Evolutionary conservation across 2,113 vertebrate genomes (phyloP), one percentile per base, ranked within the genome.

Genomic region (Tragelaphus strepsiceros): DNA sequence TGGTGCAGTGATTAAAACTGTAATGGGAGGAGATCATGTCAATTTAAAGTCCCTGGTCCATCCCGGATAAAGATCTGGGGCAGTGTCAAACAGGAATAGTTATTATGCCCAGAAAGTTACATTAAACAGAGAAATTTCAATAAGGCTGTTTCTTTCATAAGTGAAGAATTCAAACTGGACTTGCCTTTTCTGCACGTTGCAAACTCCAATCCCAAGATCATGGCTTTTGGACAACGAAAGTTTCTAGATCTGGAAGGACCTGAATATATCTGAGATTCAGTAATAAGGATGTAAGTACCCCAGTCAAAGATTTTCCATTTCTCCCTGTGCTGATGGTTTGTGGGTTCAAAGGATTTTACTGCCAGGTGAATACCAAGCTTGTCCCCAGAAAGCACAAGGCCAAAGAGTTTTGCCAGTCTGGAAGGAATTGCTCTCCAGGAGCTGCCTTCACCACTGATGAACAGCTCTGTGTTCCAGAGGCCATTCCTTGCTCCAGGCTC

Each of bases 1-100:
- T 83, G 97, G 97, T 98, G 94, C 86, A 86, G 22, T 30, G 84
- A 97, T 86, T 86, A 96, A 97, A 9, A 91, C 78, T 96, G 78
- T 74, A 90, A 67, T 49, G 19, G 58, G 30, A 86, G 94, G 87
- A 96, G 96, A 97, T 32, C 89, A 87, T 94, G 92, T 88, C 56
- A 24, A n/a, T 16, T 43, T 54, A n/a, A n/a, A 32, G 28, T 13
- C 30, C 28, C 32, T 39, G 21, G 19, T n/a, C 59, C 15, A 17
- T 7, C 6, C 58, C 43, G 53, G 32, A 84, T 21, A 12, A 85
- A 86, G 51, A 77, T 15, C 22, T 19, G 11, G 15, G 16, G 24
- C 7, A 53, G 6, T 12, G 6, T 22, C 11, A 39, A 35, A 78
- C 1, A 5, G 39, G 0, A 24, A 15, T 2, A 24, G 26, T 8